Base-by-base conservation (phyloP, 2,113 vertebrate genomes). In the Sinocyclocheilus anophthalmus region DNA sequence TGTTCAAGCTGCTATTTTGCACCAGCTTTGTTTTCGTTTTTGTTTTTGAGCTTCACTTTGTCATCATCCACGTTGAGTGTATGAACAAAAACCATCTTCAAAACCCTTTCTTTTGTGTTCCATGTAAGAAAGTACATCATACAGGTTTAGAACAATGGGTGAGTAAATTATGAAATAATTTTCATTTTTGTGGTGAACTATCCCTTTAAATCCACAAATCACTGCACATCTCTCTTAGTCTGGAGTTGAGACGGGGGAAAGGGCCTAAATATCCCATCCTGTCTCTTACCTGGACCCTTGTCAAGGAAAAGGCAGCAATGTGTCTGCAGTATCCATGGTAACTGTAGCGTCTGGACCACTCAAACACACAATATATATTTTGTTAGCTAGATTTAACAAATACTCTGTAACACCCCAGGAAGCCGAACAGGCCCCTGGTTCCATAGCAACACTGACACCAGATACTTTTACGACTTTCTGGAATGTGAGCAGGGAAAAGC, bases 261-360 rank as follows among this genome's bases (percentile, higher is more conserved):
- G 30, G 16, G 45, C 24, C 59, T 65, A 48, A 81, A 81, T 42
- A 48, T 48, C 37, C 9, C n/a, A 48, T 81, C 90, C 85, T 84
- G 70, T 88, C 61, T 88, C 93, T 94, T 94, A 95, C 94, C 94
- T 94, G 93, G 73, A 89, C 93, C 91, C 91, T 92, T 94, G 91
- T 95, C 94, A 93, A 94, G 93, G 92, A 94, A 91, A 90, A 94
- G 90, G 90, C 94, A 95, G 93, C 93, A 95, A 87, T 93, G 93
- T 94, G 92, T 94, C 92, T 92, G 92, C 87, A 93, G 93, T 93
- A 94, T 91, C 94, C 94, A 95, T 94, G 94, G 94, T 86, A 26
- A 26, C 26, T 26, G 26, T 26, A 26, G 26, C 26, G 26, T 26
- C 26, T 26, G 26, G 26, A 26, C 26, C 26, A 26, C 26, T 26